Evolutionary conservation across 2,113 vertebrate genomes (phyloP).

Genomic region (Orientallactaga bullata): DNA sequence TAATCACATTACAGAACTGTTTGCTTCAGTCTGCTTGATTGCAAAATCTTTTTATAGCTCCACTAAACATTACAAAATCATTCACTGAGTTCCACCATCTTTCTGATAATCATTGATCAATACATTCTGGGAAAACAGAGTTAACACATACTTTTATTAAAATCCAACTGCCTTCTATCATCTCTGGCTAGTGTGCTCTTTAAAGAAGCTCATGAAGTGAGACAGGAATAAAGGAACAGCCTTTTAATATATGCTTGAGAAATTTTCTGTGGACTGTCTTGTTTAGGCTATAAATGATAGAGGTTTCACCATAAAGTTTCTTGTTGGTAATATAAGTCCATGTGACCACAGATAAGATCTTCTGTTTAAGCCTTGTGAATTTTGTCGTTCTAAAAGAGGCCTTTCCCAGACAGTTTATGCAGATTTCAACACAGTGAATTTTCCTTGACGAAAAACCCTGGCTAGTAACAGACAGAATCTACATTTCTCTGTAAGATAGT

Average conservation of each 20-base stretch:
- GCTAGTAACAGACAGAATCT: slow-evolving; percentile 6
- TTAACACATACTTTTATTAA: not conserved
- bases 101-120: not conserved
- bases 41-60: slow-evolving; percentile 16
- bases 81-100: slow-evolving; percentile 23
- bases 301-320: not conserved
- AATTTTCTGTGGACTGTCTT: not conserved
- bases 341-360: not conserved
- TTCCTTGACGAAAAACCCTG: not conserved
- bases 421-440: slow-evolving; percentile 4
- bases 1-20: not conserved
- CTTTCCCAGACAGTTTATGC: not conserved
- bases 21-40: slow-evolving; percentile 43
- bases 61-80: slow-evolving; percentile 5
- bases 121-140: not conserved
- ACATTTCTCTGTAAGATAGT: not conserved
- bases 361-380: not conserved
- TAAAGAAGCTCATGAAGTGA: not conserved
- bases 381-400: not conserved
- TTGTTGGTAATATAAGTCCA: not conserved
- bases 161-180: not conserved
- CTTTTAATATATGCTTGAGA: too few relatives aligned
- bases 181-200: not conserved
- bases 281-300: not conserved
- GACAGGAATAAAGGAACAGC: not conserved